phyloP scores from a whole-genome alignment of 2,888 invertebrate species.

The Coelogynopora nodosa region DNA sequence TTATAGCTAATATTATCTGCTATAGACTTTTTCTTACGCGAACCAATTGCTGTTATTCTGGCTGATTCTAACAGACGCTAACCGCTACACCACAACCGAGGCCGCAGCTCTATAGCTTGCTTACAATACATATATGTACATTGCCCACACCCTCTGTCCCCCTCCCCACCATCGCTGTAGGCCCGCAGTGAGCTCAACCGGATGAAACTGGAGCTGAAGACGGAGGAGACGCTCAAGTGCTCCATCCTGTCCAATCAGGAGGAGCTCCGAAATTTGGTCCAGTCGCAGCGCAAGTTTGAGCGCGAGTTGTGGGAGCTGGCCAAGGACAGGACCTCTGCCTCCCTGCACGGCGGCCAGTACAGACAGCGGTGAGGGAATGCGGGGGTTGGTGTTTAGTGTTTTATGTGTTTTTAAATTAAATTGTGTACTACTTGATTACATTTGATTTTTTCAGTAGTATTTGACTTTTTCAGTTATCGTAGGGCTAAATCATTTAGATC shows the following conservation, averaged over 20 bases:
- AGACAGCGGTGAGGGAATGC: background rate
- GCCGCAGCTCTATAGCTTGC: too few relatives aligned
- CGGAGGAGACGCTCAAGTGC: constrained; percentile 39
- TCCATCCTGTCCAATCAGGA: constrained; percentile 42
- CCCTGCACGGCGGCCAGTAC: background rate
- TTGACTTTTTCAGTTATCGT: too few relatives aligned
- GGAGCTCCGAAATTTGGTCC: constrained; percentile 39
- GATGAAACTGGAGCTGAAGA: constrained; percentile 23
- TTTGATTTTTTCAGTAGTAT: too few relatives aligned
- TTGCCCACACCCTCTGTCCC: background rate
- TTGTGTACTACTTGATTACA: too few relatives aligned
- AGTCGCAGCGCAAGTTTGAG: constrained; percentile 43
- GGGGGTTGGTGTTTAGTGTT: too few relatives aligned
- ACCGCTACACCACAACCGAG: too few relatives aligned
- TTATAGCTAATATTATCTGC: too few relatives aligned
- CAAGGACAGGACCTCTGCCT: background rate
- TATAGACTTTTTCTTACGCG: too few relatives aligned
- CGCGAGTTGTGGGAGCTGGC: constrained; percentile 33
- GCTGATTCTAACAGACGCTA: too few relatives aligned
- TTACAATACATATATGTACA: background rate
- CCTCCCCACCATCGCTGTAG: background rate
- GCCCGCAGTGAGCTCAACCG: constrained; percentile 37
- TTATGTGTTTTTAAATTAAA: too few relatives aligned
- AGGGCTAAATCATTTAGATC: constrained; percentile 25
- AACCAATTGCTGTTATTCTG: too few relatives aligned